Conservation (phyloP, 1,140 invertebrate species). For the Drosophila miranda region DNA sequence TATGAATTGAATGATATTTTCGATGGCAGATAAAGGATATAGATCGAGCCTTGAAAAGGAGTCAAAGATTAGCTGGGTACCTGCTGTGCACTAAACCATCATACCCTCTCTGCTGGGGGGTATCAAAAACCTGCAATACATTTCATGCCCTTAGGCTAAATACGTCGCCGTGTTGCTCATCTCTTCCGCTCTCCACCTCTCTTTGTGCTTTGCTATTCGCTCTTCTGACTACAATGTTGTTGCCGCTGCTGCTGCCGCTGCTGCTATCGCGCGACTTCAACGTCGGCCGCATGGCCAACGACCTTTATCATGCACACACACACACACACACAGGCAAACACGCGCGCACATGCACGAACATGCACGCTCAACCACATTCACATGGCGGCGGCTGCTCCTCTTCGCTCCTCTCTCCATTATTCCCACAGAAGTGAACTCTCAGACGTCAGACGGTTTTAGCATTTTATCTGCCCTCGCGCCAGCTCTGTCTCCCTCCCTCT, state of each 20-base stretch:
- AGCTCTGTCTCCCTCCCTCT: slow-evolving; percentile 3
- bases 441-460: slow-evolving; percentile 62
- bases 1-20: too few species aligned
- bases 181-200: slow-evolving; percentile 24
- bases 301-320: slow-evolving; percentile 62
- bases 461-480: slow-evolving; percentile 52
- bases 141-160: slow-evolving; percentile 78
- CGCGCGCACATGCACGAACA: slow-evolving; percentile 23
- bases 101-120: too few species aligned
- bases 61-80: too few species aligned
- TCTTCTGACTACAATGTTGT: slow-evolving; percentile 51
- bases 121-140: slow-evolving; percentile 67
- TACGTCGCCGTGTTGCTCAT: slow-evolving; percentile 57
- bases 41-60: too few species aligned
- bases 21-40: too few species aligned
- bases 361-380: slow-evolving; percentile 25
- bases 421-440: slow-evolving; percentile 15
- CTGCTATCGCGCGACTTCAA: slow-evolving; percentile 64
- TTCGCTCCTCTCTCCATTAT: slow-evolving; percentile 57
- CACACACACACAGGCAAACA: slow-evolving; percentile 37
- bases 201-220: slow-evolving; percentile 18
- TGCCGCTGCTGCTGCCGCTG: slow-evolving; percentile 44
- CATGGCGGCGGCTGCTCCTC: slow-evolving; percentile 48
- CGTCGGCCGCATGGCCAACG: slow-evolving; percentile 72
- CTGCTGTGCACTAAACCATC: too few species aligned